Base-by-base conservation (phyloP, 2,797 vertebrate genomes). In the Acridotheres tristis region DNA sequence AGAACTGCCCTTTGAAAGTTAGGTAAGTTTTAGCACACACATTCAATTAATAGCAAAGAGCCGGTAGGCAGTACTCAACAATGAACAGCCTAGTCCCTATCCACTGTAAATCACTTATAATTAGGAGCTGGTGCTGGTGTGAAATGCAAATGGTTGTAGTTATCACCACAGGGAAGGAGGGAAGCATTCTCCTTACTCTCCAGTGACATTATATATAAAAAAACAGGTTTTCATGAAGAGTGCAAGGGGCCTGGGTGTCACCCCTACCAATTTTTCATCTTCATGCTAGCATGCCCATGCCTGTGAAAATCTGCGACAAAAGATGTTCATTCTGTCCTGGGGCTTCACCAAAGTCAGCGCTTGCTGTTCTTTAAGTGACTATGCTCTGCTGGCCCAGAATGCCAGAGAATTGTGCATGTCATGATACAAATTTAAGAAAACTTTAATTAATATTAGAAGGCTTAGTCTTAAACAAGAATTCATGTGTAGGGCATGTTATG, bases 31-130 rank as follows among this genome's bases (percentile, higher is more conserved):
- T 75, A 88, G 85, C 85, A 81, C 61, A 85, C 45, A 50, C 36
- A 85, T 83, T 94, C 66, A 94, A 89, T 95, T 93, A 94, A 79
- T 17, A 90, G 82, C 80, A 71, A 89, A 93, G 30, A 84, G 76
- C 89, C 51, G 2, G 89, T 51, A 95, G 88, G 92, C 85, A 94
- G 55, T 32, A 85, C 66, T 89, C 75, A 78, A 63, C 92, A 95
- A 80, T 69, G 82, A 89, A 91, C 68, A 91, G 42, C 47, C 43
- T 12, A 92, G 86, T 85, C 87, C 58, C 90, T 72, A 72, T 47
- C 58, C 54, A 54, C 79, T 81, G 86, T 96, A 94, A 93, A 95
- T 92, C 68, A 90, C 66, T 87, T 92, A 66, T 77, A 96, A 94
- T 95, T 93, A 96, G 72, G 81, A 92, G 83, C 58, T 86, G 54